Conservation (phyloP, 2,797 vertebrate genomes). For the Enteromius treurensis region DNA sequence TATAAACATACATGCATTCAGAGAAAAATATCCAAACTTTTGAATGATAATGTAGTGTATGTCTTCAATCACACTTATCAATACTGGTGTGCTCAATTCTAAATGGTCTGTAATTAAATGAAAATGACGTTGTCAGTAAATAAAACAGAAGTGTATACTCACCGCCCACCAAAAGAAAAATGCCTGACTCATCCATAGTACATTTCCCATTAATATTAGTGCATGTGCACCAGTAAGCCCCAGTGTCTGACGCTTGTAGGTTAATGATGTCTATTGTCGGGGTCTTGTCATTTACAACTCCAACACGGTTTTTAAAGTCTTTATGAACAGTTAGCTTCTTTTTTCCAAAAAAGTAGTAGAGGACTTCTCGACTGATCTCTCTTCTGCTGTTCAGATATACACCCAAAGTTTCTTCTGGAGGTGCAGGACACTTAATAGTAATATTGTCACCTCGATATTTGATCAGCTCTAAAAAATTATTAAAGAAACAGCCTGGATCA, state of each 20-base stretch:
- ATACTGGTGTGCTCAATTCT: not conserved
- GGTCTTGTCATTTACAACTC: fast-evolving
- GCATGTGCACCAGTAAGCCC: slow-evolving; percentile 65
- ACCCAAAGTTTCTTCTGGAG: fast-evolving
- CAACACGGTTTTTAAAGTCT: not conserved
- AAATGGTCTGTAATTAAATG: not conserved
- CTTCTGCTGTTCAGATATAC: not conserved
- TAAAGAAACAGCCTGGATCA: slow-evolving; percentile 1
- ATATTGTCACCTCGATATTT: slow-evolving; percentile 25
- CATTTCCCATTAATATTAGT: fast-evolving
- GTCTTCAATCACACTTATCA: not conserved
- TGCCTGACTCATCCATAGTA: fast-evolving
- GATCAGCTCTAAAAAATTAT: slow-evolving; percentile 3
- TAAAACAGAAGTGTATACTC: not conserved
- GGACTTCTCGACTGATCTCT: fast-evolving
- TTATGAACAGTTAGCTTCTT: fast-evolving
- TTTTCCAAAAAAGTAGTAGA: fast-evolving
- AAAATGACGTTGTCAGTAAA: not conserved
- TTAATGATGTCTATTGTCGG: slow-evolving; percentile 63
- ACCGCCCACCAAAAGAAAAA: slow-evolving; percentile 31
- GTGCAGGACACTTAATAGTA: not conserved
- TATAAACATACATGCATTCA: not conserved
- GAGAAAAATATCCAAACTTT: not conserved
- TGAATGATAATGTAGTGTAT: not conserved
- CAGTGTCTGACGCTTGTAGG: slow-evolving; percentile 62